Evolutionary conservation across 2,888 invertebrate species (phyloP).

Genomic region (Apamea crenata): DNA sequence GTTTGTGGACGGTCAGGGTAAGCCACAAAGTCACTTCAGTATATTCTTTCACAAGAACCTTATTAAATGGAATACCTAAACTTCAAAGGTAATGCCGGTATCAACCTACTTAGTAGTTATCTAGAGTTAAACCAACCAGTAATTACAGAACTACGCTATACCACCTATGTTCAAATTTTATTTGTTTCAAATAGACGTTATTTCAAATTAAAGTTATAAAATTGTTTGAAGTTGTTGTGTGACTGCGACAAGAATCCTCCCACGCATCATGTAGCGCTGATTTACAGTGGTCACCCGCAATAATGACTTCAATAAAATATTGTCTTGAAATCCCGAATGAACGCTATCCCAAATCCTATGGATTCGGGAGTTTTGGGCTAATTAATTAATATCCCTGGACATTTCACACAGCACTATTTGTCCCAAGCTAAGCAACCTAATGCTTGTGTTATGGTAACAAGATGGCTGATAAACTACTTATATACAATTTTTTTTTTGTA

Average conservation of each 20-base stretch:
- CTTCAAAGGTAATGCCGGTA: constrained; percentile 2
- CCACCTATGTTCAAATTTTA: no score
- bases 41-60: constrained; percentile 4
- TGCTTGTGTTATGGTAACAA: no score
- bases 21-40: neutral
- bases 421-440: no score
- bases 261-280: neutral
- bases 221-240: no score
- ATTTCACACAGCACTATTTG: no score
- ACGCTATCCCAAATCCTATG: neutral
- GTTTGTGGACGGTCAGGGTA: neutral
- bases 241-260: no score
- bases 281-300: neutral
- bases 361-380: neutral
- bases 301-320: neutral
- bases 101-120: neutral
- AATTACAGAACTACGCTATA: neutral
- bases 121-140: constrained; percentile 11
- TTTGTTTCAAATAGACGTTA: no score
- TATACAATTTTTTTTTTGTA: no score
- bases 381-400: no score
- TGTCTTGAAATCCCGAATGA: neutral
- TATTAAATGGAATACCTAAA: constrained; percentile 4
- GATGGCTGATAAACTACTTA: no score
- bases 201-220: no score